Base-by-base conservation (phyloP, 2,113 vertebrate species). In the Xerus inauris region DNA sequence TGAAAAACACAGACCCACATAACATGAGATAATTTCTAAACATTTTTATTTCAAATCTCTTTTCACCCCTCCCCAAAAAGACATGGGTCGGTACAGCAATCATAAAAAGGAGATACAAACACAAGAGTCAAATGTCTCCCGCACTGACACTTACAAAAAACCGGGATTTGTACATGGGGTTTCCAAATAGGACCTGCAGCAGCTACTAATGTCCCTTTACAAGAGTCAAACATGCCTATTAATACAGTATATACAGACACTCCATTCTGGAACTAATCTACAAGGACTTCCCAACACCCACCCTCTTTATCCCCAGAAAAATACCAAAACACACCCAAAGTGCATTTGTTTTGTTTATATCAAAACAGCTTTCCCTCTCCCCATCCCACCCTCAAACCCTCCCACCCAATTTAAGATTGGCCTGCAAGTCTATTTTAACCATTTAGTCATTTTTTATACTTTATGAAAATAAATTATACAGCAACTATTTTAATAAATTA, bases 381-480 rank as follows among this genome's bases (percentile, higher is more conserved):
- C 96, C 89, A 72, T 38, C 96, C 96, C 94, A 65, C 97, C 97
- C 94, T n/a, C n/a, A 73, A 51, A 57, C 84, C 96, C 89, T 94
- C 97, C 97, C 94, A 81, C 89, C 89, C 94, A 77, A 84, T 97
- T 97, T 89, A 98, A 98, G 98, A 98, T 97, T 98, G 98, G 98
- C 98, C 98, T 97, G 97, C 97, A 98, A 98, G 98, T 98, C 97
- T 98, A 97, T 94, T 98, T 97, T 97, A 98, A 98, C 97, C 97
- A 95, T 98, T 98, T 98, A 98, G 97, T 97, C 96, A 96, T 98
- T 98, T 98, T 96, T 98, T 98, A 98, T 98, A 98, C 89, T 96
- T 98, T 98, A 98, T 88, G 98, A 98, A 98, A 98, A 98, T 98
- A 98, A 98, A 98, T 98, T 98, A 98, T 98, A 98, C 97, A 98